phyloP scores from a whole-genome alignment of 2,888 invertebrate species.

The Drosophila crucigera region DNA sequence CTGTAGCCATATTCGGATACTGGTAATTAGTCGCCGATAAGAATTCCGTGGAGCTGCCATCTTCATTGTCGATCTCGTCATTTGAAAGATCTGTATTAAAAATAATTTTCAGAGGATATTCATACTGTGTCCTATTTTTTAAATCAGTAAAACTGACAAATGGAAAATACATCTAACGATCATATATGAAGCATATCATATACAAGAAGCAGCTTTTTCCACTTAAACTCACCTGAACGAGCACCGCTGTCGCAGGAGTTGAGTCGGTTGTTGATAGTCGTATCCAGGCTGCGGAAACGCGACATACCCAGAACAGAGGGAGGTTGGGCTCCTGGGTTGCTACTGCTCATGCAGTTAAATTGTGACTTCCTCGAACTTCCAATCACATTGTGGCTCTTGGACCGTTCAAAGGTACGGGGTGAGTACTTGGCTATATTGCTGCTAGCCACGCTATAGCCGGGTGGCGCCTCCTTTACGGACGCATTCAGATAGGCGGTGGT shows the following conservation, averaged over 20 bases:
- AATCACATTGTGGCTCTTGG: conserved; percentile 78
- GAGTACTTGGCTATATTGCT: conserved; percentile 63
- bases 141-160: not conserved
- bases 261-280: conserved; percentile 85
- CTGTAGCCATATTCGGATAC: conserved; percentile 54
- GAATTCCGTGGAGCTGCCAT: conserved; percentile 83
- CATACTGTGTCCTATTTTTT: not conserved
- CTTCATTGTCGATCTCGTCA: conserved; percentile 87
- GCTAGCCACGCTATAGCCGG: conserved; percentile 69
- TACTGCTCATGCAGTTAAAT: conserved; percentile 84
- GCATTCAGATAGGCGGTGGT: conserved; percentile 83
- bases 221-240: conserved; percentile 82
- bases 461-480: conserved; percentile 83
- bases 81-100: conserved; percentile 86
- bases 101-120: not conserved
- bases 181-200: too few relatives aligned
- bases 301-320: conserved; percentile 85
- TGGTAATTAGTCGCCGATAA: conserved; percentile 82
- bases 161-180: not conserved
- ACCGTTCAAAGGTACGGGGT: conserved; percentile 81
- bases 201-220: not conserved
- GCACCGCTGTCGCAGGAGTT: conserved; percentile 86
- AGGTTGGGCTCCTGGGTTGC: conserved; percentile 39
- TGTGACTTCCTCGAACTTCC: conserved; percentile 87
- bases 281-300: conserved; percentile 89